Evolutionary conservation across 2,113 vertebrate species (phyloP).

Genomic region (Ellobius talpinus): DNA sequence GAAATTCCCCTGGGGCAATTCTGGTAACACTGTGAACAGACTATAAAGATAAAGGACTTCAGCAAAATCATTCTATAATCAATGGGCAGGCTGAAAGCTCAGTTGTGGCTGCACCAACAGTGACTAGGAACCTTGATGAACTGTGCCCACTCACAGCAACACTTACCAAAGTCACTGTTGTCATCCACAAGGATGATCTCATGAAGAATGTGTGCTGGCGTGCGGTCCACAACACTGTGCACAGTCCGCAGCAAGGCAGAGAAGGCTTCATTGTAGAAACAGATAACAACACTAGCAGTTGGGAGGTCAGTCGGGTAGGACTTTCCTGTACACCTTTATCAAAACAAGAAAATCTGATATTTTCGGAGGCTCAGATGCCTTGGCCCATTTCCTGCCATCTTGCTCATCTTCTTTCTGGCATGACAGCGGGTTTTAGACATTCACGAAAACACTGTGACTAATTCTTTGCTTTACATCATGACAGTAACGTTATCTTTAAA

Average conservation of each 20-base stretch:
- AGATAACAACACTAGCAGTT: conserved; percentile 93
- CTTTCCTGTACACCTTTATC: conserved; percentile 90
- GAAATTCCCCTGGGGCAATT: not conserved
- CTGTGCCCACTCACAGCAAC: rapidly evolving
- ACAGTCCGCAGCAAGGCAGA: conserved; percentile 96
- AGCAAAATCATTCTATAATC: not conserved
- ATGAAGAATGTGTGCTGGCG: conserved; percentile 91
- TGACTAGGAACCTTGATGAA: not conserved
- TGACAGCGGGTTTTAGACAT: not conserved
- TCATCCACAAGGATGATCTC: conserved; percentile 97
- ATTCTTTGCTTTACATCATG: not conserved
- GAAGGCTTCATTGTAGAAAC: conserved; percentile 98
- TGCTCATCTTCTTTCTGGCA: not conserved
- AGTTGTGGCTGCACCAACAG: rapidly evolving
- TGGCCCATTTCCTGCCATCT: not conserved
- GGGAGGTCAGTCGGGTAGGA: conserved; percentile 90
- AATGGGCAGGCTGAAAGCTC: not conserved
- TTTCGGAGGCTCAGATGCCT: not conserved
- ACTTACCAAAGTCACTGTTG: conserved; percentile 94
- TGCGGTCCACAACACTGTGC: conserved; percentile 95
- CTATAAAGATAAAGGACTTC: not conserved
- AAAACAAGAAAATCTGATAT: not conserved
- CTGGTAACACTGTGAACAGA: not conserved
- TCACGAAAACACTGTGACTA: not conserved
- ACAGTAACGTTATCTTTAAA: not conserved